A percentile compares a stretch with the other conserved stretches of the same genome.
phyloP scores from a whole-genome alignment of 2,113 vertebrate species.

The Megaleporinus macrocephalus region DNA sequence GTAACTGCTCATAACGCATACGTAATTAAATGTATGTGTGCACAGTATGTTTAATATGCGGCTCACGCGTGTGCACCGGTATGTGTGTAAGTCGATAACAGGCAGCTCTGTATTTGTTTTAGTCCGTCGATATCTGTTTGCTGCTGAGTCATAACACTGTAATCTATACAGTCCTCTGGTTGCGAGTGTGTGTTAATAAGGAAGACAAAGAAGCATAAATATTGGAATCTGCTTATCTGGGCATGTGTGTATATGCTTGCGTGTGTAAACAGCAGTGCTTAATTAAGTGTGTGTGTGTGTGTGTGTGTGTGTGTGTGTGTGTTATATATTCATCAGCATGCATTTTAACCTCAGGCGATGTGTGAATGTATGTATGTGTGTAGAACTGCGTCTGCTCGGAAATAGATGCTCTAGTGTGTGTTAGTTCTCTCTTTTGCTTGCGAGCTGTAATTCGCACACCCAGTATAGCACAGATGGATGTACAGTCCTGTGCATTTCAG shows the following conservation, averaged over 20 bases:
- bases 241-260: neutral
- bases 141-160: conserved; percentile 37
- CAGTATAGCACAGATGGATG: neutral
- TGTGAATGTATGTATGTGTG: neutral
- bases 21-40: neutral
- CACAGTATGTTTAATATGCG: too few relatives aligned
- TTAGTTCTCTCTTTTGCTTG: neutral
- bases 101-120: conserved; percentile 8
- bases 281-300: conserved; percentile 4
- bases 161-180: conserved; percentile 29
- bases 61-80: conserved; percentile 1
- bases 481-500: too few relatives aligned
- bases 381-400: neutral
- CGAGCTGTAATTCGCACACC: neutral
- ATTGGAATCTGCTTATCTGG: neutral
- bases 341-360: neutral
- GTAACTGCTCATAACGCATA: neutral
- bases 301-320: neutral
- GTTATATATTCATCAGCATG: neutral
- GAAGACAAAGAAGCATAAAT: neutral
- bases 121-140: conserved; percentile 22
- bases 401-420: neutral
- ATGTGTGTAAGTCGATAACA: neutral
- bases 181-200: neutral
- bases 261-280: neutral